Percentiles rank a stretch among this genome's conserved stretches.
These are phyloP conservation scores for Ispidina picta DNA, from an alignment of 2,797 vertebrate genomes.

Conservation along the genomic window DNA sequence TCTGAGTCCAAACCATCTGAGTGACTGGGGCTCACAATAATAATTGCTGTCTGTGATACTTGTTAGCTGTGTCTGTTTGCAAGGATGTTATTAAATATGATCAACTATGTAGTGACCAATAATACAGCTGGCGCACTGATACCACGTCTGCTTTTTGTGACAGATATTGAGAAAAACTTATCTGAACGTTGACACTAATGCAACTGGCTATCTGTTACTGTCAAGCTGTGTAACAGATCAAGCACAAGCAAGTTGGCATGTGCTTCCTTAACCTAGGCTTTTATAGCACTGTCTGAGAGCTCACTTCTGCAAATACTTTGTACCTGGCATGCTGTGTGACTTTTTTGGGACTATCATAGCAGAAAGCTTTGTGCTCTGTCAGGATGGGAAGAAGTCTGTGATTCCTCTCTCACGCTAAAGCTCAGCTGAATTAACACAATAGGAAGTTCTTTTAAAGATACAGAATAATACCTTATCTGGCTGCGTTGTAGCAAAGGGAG, in stretches of 20 bases:
- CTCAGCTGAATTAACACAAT: slow-evolving; percentile 22
- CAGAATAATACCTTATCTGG: slow-evolving; percentile 27
- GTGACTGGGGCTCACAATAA: neutral
- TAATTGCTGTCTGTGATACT: slow-evolving; percentile 1
- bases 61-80: neutral
- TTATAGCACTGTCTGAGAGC: slow-evolving; percentile 25
- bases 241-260: slow-evolving; percentile 33
- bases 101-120: slow-evolving; percentile 40
- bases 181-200: slow-evolving; percentile 59
- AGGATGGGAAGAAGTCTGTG: slow-evolving; percentile 11
- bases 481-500: slow-evolving; percentile 11
- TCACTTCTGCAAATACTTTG: slow-evolving; percentile 34
- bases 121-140: slow-evolving; percentile 46
- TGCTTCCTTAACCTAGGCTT: slow-evolving; percentile 54
- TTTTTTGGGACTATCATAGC: slow-evolving; percentile 18
- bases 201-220: slow-evolving; percentile 60
- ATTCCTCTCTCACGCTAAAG: slow-evolving; percentile 10
- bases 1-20: neutral
- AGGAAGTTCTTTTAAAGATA: neutral
- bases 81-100: slow-evolving; percentile 52
- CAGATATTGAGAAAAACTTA: slow-evolving; percentile 63
- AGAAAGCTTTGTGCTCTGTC: slow-evolving; percentile 7
- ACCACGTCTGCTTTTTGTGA: slow-evolving; percentile 20
- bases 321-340: slow-evolving; percentile 5
- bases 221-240: slow-evolving; percentile 59